Conservation (phyloP, 2,888 invertebrate species). For the Agonopterix arenella region DNA sequence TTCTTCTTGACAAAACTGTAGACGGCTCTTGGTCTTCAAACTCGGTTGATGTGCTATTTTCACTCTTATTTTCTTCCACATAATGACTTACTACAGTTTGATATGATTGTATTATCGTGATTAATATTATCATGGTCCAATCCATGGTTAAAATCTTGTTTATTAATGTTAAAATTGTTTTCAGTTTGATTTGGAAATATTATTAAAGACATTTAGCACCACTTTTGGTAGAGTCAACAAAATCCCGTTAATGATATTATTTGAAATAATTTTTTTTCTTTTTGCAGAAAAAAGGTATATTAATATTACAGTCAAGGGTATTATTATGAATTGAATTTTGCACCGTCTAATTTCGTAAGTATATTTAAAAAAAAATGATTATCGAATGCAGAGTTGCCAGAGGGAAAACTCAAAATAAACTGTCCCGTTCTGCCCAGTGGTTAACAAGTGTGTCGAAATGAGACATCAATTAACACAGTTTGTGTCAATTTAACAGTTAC, state of each 20-base stretch:
- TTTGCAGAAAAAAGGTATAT: too few relatives aligned
- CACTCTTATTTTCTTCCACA: constrained; percentile 20
- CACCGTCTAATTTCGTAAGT: too few relatives aligned
- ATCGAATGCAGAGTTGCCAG: constrained; percentile 32
- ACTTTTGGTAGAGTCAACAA: too few relatives aligned
- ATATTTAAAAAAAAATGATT: constrained; percentile 9
- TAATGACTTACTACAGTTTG: too few relatives aligned
- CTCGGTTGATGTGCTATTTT: constrained; percentile 29
- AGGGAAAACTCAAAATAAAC: constrained; percentile 41
- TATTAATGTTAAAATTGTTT: too few relatives aligned
- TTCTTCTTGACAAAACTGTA: constrained; percentile 66
- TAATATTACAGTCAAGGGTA: too few relatives aligned
- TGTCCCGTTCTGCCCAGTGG: constrained; percentile 33
- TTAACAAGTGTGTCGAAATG: constrained; percentile 41
- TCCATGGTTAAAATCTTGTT: neutral
- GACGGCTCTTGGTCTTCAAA: constrained; percentile 31
- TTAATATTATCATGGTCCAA: neutral
- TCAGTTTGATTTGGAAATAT: too few relatives aligned
- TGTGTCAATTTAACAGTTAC: constrained; percentile 62
- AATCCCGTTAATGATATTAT: neutral
- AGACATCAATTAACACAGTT: constrained; percentile 59
- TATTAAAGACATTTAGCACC: too few relatives aligned
- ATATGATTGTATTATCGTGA: neutral
- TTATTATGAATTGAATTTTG: too few relatives aligned
- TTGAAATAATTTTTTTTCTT: neutral